Evolutionary conservation across 2,113 vertebrate genomes (phyloP).

Genomic region (Ancistrus triradiatus): DNA sequence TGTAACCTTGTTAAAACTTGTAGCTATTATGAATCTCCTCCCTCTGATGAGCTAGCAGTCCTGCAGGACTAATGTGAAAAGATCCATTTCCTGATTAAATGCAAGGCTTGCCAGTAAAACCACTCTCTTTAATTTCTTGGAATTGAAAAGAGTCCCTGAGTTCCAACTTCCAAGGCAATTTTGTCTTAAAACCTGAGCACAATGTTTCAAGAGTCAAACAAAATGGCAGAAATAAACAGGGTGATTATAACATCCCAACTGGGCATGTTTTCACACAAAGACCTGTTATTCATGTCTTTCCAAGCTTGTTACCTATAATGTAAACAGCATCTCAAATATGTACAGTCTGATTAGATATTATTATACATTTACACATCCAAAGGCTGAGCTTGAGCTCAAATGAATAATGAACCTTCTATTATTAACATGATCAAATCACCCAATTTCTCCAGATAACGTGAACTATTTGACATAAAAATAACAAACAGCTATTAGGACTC

Average conservation of each 20-base stretch:
- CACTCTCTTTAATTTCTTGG: constrained; percentile 50
- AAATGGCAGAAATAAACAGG: neutral
- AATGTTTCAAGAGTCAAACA: neutral
- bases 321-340: too few species aligned
- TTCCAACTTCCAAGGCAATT: neutral
- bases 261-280: too few species aligned
- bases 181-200: neutral
- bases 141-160: constrained; percentile 21
- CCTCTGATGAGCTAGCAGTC: constrained; percentile 33
- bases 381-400: too few species aligned
- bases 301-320: too few species aligned
- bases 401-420: too few species aligned
- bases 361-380: too few species aligned
- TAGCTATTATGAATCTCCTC: constrained; percentile 26
- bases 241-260: neutral
- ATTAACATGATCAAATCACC: too few species aligned
- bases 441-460: too few species aligned
- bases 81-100: constrained; percentile 49
- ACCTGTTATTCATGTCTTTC: too few species aligned
- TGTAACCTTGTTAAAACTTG: constrained; percentile 31
- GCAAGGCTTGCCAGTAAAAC: constrained; percentile 37
- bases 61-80: constrained; percentile 5
- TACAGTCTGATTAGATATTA: too few species aligned
- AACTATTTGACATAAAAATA: constrained; percentile 17
- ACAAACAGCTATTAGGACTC: constrained; percentile 16